phyloP scores from a whole-genome alignment of 2,888 invertebrate species.

The Drosophila recens region DNA sequence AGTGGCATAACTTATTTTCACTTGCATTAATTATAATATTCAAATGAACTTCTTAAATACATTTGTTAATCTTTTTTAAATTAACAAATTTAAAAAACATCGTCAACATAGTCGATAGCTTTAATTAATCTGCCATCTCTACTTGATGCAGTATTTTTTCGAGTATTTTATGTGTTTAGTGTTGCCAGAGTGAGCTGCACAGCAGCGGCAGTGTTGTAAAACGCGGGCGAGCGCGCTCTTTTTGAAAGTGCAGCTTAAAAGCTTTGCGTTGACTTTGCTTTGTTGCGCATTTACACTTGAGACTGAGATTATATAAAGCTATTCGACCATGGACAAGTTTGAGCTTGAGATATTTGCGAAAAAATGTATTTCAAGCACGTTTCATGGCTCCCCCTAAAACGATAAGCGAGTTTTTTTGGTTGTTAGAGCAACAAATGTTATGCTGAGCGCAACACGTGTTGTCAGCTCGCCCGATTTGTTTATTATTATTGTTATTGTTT shows the following conservation, averaged over 20 bases:
- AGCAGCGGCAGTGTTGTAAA: constrained; percentile 10
- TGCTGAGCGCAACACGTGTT: constrained; percentile 68
- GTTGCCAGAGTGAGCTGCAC: constrained; percentile 9
- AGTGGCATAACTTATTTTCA: too few species aligned
- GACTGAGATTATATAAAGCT: constrained; percentile 24
- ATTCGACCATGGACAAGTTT: constrained; percentile 26
- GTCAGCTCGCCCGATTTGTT: constrained; percentile 50
- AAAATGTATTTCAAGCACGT: constrained; percentile 44
- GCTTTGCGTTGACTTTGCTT: constrained; percentile 1
- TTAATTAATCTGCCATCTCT: too few species aligned
- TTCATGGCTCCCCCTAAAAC: constrained; percentile 16
- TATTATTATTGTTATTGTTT: constrained; percentile 24
- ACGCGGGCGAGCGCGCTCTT: not conserved
- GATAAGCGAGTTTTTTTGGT: constrained; percentile 16
- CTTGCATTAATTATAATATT: too few species aligned
- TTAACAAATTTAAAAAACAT: too few species aligned
- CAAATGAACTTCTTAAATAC: too few species aligned
- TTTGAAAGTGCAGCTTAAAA: constrained; percentile 11
- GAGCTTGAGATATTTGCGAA: constrained; percentile 26
- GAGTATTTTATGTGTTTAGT: constrained; percentile 2
- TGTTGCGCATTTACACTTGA: constrained; percentile 14
- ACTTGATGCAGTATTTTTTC: constrained; percentile 5
- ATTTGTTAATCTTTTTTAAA: too few species aligned
- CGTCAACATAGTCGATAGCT: too few species aligned
- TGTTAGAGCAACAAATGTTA: constrained; percentile 16